These are phyloP conservation scores for Hipposideros armiger DNA, from an alignment of 2,113 vertebrate genomes.

Conservation along the genomic window DNA sequence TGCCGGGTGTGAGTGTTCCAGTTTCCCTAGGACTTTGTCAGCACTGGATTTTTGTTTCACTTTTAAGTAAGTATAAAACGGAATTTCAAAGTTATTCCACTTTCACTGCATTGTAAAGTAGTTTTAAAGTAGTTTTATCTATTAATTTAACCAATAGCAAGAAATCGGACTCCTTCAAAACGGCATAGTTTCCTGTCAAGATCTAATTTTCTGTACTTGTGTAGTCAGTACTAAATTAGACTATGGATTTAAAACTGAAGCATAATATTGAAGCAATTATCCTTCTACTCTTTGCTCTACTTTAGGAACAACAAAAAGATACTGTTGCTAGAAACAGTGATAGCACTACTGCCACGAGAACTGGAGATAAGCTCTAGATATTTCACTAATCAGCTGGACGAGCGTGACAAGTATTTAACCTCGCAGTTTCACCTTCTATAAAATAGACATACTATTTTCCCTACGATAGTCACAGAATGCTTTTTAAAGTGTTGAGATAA, in stretches of 20 bases:
- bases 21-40: not conserved
- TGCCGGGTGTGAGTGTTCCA: not conserved
- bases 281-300: constrained; percentile 55
- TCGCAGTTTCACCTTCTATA: not conserved
- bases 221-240: constrained; percentile 70
- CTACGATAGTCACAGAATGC: not conserved
- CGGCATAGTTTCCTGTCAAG: constrained; percentile 54
- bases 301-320: constrained; percentile 54
- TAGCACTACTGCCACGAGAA: not conserved
- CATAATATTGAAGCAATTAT: constrained; percentile 55
- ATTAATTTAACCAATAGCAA: constrained; percentile 74
- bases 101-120: constrained; percentile 54
- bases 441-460: not conserved
- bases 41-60: not conserved
- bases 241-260: constrained; percentile 65
- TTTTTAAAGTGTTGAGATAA: not conserved
- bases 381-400: not conserved
- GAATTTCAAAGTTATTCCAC: constrained; percentile 50
- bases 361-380: not conserved
- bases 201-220: constrained; percentile 65
- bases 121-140: constrained; percentile 63
- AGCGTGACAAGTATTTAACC: not conserved
- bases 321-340: not conserved
- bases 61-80: constrained; percentile 41
- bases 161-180: constrained; percentile 57